Conservation (phyloP, 1,140 invertebrate species). For the Nylanderia fulva region DNA sequence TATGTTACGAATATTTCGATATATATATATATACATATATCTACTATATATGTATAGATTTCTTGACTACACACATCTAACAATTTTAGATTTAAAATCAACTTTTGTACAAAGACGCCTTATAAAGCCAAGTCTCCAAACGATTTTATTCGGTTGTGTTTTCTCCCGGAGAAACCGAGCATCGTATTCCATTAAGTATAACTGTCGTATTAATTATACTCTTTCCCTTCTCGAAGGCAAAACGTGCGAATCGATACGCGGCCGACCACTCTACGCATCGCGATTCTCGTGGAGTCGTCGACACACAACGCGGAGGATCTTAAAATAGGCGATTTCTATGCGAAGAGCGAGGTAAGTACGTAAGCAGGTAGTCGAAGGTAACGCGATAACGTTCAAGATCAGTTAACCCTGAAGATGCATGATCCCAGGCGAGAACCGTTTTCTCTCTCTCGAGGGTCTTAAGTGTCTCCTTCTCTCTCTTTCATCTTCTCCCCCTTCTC, state of each 20-base stretch:
- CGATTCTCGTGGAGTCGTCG: slow-evolving; percentile 33
- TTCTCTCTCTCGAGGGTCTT: slow-evolving; percentile 34
- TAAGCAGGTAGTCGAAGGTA: slow-evolving; percentile 70
- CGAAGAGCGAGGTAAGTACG: slow-evolving; percentile 60
- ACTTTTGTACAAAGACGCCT: neutral
- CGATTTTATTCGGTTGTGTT: slow-evolving; percentile 22
- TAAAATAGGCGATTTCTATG: slow-evolving; percentile 69
- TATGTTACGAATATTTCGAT: too few species aligned
- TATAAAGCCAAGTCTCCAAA: neutral
- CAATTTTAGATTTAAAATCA: neutral
- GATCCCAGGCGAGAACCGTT: slow-evolving; percentile 57
- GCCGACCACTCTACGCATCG: slow-evolving; percentile 1
- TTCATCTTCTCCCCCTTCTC: slow-evolving; percentile 25
- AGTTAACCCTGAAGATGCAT: slow-evolving; percentile 66
- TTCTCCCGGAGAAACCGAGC: neutral
- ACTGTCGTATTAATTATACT: slow-evolving; percentile 57
- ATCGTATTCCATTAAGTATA: slow-evolving; percentile 54
- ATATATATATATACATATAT: too few species aligned
- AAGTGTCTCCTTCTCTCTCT: slow-evolving; percentile 12
- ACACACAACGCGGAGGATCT: slow-evolving; percentile 34
- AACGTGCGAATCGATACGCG: slow-evolving; percentile 47
- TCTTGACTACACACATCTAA: neutral
- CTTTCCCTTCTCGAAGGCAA: slow-evolving; percentile 12
- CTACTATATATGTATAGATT: too few species aligned
- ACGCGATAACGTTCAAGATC: slow-evolving; percentile 65